A percentile compares a stretch with the other conserved stretches of the same genome.
Conservation (phyloP, 2,797 vertebrate species). For the Euphonia xanthogaster region DNA sequence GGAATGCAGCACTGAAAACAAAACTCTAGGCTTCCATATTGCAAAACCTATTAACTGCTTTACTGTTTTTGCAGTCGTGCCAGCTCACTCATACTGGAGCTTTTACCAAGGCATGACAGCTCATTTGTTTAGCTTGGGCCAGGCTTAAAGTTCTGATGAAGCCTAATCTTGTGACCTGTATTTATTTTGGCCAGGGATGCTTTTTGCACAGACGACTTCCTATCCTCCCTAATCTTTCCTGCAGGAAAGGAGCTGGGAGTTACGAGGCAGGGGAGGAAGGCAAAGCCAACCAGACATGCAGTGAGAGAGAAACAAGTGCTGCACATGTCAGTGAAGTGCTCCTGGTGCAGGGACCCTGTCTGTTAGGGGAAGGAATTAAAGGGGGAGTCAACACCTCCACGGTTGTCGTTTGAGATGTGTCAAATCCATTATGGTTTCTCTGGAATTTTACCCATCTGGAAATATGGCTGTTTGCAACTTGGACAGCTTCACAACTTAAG, state of each 20-base stretch:
- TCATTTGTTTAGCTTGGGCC: slow-evolving; percentile 74
- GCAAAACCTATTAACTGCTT: slow-evolving; percentile 65
- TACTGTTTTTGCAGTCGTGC: slow-evolving; percentile 47
- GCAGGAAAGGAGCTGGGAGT: slow-evolving; percentile 56
- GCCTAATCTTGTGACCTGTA: slow-evolving; percentile 76
- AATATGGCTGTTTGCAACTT: background rate
- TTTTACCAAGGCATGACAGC: slow-evolving; percentile 68
- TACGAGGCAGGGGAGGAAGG: background rate
- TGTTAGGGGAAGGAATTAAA: slow-evolving; percentile 30
- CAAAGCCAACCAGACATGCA: slow-evolving; percentile 39
- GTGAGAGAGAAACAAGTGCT: slow-evolving; percentile 11
- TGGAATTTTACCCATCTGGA: slow-evolving; percentile 50
- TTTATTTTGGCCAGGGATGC: slow-evolving; percentile 71
- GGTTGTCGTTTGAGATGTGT: background rate
- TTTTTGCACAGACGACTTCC: slow-evolving; percentile 70
- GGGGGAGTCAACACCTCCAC: background rate
- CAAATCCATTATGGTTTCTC: background rate
- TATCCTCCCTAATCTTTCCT: slow-evolving; percentile 73
- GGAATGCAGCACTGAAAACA: slow-evolving; percentile 65
- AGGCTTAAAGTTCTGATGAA: slow-evolving; percentile 74
- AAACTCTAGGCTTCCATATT: slow-evolving; percentile 59
- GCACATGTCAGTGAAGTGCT: background rate
- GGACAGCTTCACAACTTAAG: background rate
- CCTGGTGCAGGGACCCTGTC: slow-evolving; percentile 45
- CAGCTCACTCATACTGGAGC: slow-evolving; percentile 59